Percentiles rank a stretch among this genome's conserved stretches.
Conservation (phyloP, 2,888 invertebrate species). For the Stenoptilia bipunctidactyla region DNA sequence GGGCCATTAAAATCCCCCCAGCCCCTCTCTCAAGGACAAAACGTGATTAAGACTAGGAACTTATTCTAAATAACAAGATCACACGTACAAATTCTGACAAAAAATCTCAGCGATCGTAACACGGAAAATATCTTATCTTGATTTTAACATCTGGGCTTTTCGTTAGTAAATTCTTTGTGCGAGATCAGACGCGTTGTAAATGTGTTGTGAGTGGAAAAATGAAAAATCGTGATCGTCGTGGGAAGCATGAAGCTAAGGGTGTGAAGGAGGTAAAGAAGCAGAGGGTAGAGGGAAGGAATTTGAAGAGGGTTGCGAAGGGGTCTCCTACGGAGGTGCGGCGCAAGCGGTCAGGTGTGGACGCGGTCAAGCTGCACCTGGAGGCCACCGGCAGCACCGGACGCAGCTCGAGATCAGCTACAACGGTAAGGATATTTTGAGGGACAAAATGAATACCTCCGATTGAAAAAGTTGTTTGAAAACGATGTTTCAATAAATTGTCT, state of each 20-base stretch:
- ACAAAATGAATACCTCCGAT: no score
- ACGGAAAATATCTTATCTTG: constrained; percentile 52
- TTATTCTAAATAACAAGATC: no score
- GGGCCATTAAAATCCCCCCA: constrained; percentile 15
- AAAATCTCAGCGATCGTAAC: no score
- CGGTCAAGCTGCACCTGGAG: constrained; percentile 53
- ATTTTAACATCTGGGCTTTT: constrained; percentile 25
- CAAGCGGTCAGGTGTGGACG: constrained; percentile 57
- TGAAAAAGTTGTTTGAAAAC: no score
- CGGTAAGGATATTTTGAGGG: constrained; percentile 43
- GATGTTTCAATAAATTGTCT: no score
- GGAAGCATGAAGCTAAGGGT: constrained; percentile 30
- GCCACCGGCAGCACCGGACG: constrained; percentile 54
- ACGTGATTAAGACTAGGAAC: constrained; percentile 46
- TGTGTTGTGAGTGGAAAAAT: constrained; percentile 20
- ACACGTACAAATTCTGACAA: no score
- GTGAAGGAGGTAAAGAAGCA: constrained; percentile 22
- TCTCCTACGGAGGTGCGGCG: constrained; percentile 18
- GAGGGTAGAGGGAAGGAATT: constrained; percentile 15
- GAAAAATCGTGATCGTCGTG: constrained; percentile 45
- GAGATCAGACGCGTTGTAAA: constrained; percentile 7
- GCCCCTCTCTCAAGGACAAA: constrained; percentile 35
- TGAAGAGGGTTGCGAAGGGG: not conserved
- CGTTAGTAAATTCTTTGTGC: constrained; percentile 24
- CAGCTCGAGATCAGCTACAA: constrained; percentile 54